Conservation (phyloP, 2,888 invertebrate species). For the Branchellion lobata region DNA sequence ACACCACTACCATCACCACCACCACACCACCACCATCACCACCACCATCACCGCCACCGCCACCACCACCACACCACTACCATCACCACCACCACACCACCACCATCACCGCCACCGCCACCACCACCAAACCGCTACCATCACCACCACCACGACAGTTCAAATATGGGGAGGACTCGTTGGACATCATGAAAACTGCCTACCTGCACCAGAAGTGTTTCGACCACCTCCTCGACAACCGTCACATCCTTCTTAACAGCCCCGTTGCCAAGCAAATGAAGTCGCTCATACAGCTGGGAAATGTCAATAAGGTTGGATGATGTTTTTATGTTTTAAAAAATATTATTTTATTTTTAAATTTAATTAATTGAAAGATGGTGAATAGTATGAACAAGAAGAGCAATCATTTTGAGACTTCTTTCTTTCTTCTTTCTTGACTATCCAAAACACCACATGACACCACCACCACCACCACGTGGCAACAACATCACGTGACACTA, state of each 20-base stretch:
- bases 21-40: conserved; percentile 56
- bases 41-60: conserved; percentile 59
- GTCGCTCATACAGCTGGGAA: neutral
- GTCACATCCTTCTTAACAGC: conserved; percentile 18
- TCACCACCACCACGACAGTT: conserved; percentile 66
- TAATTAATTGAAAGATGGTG: conserved; percentile 17
- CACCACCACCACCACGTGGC: no score
- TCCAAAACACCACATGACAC: no score
- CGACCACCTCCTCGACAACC: conserved; percentile 79
- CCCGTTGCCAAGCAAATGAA: neutral
- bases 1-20: neutral
- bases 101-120: conserved; percentile 56
- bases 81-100: neutral
- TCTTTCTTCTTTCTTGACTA: no score
- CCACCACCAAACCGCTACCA: no score
- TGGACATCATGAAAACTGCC: conserved; percentile 81
- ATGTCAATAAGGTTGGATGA: neutral
- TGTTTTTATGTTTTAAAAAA: neutral
- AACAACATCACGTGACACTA: no score
- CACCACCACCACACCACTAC: conserved; percentile 66
- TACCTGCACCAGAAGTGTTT: conserved; percentile 77
- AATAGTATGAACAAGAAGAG: no score
- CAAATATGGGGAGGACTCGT: conserved; percentile 63
- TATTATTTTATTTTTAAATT: neutral
- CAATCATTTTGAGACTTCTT: no score